Evolutionary conservation across 2,113 vertebrate genomes (phyloP), one percentile per base, ranked within the genome.

Genomic region (Anser cygnoides): DNA sequence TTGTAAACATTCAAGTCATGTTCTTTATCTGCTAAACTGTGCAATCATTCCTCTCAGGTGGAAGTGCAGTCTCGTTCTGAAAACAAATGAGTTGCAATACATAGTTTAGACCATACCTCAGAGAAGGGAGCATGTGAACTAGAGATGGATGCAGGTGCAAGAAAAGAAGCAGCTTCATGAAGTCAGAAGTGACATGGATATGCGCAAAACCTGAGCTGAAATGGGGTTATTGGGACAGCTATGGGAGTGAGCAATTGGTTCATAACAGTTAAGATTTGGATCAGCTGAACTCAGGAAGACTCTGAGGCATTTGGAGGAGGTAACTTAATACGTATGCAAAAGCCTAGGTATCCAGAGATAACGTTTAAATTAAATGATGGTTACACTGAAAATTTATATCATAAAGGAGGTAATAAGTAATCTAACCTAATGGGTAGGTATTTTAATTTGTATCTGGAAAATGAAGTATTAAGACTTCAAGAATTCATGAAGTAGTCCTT

Each of bases 31-130:
- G 10, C 65, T 87, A 52, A 74, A 5, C 49, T 55, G 9, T 67
- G 28, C 37, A 58, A 23, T 41, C 9, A 7, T 46, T 81, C 14
- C 3, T 92, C 28, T 86, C 3, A 1, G 21, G 68, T 76, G 52
- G 39, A 80, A 66, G 13, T 22, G 43, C 29, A 46, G 23, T 46
- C 41, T 76, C 26, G 13, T 33, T 77, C 21, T 77, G 59, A 20
- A 54, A 72, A 37, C 13, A 12, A 39, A n/a, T n/a, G 29, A 70
- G 19, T 28, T 8, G 15, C 52, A 57, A 37, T 31, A 49, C 7
- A 7, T 6, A 16, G 10, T 31, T 78, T 21, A 35, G 62, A 41
- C 12, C 7, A 10, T 0, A 0, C 37, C 29, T 66, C 15, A 18
- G 21, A 1, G 1, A 55, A 79, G 54, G n/a, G 7, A 55, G 10